Base-by-base conservation (phyloP, 2,888 invertebrate species). In the Adelphocoris suturalis region DNA sequence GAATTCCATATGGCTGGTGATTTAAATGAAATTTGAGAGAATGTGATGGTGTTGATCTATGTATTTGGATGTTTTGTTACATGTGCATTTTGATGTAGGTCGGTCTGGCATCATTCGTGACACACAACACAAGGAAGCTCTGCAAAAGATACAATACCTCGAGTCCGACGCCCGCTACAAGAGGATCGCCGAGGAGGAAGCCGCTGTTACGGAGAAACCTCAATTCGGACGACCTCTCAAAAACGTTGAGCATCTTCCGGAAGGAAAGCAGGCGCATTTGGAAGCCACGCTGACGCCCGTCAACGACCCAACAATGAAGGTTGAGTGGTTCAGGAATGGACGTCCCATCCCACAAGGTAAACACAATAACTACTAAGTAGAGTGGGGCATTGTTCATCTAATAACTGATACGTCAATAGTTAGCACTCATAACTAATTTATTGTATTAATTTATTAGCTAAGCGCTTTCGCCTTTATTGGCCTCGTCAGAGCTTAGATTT, bases 301-400 rank as follows among this genome's bases (percentile, higher is more conserved):
- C 57, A 99, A 99, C 92, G 99, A 99, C 93, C 98, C 99, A 5
- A 98, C 98, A 12, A 99, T 99, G 99, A 96, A 96, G 92, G 98
- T 99, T 13, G 99, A 99, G 94, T 99, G 99, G 99, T 99, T 96
- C 94, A 97, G 98, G 93, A 98, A 99, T 94, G 99, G 98, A 87
- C 95, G 96, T 92, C 98, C 99, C 2, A 96, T 99, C 92, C 97
- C 97, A 93, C 97, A 97, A 93, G 98, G 94, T 93, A 19, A 47
- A 13, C 19, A 52, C 19, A 9, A 75, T 78, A 37, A 16, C 7
- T 37, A 37, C 57, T 86, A 0, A 14, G 52, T 16, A 75, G n/a
- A n/a, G n/a, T n/a, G n/a, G n/a, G n/a, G n/a, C n/a, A n/a, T n/a
- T n/a, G n/a, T n/a, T n/a, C n/a, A n/a, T n/a, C n/a, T n/a, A n/a